Evolutionary conservation across 2,113 vertebrate species (phyloP).

Genomic region (Hypomesus transpacificus): DNA sequence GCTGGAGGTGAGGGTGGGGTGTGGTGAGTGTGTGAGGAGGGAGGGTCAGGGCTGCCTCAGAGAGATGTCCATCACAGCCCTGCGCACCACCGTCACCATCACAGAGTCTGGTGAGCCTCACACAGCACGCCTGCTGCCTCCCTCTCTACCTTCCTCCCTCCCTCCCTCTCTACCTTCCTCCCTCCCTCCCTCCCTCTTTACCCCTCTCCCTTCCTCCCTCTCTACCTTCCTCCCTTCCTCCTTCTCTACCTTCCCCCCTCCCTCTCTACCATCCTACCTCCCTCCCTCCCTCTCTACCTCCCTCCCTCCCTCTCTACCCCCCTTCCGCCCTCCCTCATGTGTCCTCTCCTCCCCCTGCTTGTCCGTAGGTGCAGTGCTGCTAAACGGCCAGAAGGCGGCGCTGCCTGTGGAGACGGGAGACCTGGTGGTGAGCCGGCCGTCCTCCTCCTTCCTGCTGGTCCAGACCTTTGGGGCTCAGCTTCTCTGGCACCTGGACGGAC

Average conservation of each 20-base stretch:
- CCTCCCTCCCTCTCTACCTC: too few species aligned
- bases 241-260: too few species aligned
- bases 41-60: conserved; percentile 66
- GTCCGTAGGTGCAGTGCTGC: conserved; percentile 71
- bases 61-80: conserved; percentile 68
- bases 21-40: conserved; percentile 32
- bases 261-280: too few species aligned
- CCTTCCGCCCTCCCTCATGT: not conserved
- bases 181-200: too few species aligned
- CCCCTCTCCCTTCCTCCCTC: too few species aligned
- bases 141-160: not conserved
- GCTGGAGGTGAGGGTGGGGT: conserved; percentile 61
- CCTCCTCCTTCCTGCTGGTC: conserved; percentile 82
- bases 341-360: not conserved
- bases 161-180: too few species aligned
- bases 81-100: conserved; percentile 68
- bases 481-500: conserved; percentile 79
- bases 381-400: conserved; percentile 68
- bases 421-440: conserved; percentile 69
- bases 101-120: conserved; percentile 73
- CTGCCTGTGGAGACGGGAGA: conserved; percentile 74
- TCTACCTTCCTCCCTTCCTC: too few species aligned
- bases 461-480: conserved; percentile 74
- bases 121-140: not conserved
- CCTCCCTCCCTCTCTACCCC: too few species aligned